These are phyloP conservation scores for Caenorhabditis virilis DNA, from an alignment of 2,888 invertebrate species.

Conservation along the genomic window DNA sequence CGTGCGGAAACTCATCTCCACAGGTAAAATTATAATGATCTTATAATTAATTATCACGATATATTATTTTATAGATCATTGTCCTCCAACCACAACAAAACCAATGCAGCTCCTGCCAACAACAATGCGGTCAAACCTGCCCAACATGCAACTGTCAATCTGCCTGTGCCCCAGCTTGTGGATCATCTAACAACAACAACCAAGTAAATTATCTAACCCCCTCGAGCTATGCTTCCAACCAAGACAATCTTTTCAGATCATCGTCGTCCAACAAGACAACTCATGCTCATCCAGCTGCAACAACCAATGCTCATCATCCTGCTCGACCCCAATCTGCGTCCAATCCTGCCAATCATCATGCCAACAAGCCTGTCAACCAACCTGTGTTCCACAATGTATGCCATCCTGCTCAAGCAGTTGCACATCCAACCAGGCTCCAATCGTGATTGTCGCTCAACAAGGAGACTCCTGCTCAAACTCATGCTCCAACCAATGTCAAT, in stretches of 20 bases:
- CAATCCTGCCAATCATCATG: conserved; percentile 49
- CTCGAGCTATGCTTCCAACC: too few relatives aligned
- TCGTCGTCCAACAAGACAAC: conserved; percentile 41
- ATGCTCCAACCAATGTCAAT: conserved; percentile 54
- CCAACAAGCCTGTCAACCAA: conserved; percentile 44
- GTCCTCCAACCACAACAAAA: conserved; percentile 44
- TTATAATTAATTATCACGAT: too few relatives aligned
- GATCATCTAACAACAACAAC: conserved; percentile 37
- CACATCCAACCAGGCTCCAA: conserved; percentile 44
- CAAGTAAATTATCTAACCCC: too few relatives aligned
- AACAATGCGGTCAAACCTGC: conserved; percentile 48
- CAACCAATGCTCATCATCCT: conserved; percentile 46
- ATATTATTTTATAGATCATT: too few relatives aligned
- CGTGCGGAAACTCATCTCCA: conserved; percentile 38
- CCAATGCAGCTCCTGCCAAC: conserved; percentile 46
- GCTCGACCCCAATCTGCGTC: conserved; percentile 48
- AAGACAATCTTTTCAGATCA: too few relatives aligned
- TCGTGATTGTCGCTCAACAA: conserved; percentile 48
- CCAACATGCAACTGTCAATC: conserved; percentile 49
- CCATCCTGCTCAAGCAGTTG: conserved; percentile 44
- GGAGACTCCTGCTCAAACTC: conserved; percentile 47
- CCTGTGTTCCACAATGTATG: conserved; percentile 50
- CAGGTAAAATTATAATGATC: too few relatives aligned
- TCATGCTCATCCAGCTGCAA: conserved; percentile 48
- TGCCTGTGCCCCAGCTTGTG: conserved; percentile 46